Evolutionary conservation across 1,140 invertebrate genomes (phyloP).

Genomic region (Eueides isabella): DNA sequence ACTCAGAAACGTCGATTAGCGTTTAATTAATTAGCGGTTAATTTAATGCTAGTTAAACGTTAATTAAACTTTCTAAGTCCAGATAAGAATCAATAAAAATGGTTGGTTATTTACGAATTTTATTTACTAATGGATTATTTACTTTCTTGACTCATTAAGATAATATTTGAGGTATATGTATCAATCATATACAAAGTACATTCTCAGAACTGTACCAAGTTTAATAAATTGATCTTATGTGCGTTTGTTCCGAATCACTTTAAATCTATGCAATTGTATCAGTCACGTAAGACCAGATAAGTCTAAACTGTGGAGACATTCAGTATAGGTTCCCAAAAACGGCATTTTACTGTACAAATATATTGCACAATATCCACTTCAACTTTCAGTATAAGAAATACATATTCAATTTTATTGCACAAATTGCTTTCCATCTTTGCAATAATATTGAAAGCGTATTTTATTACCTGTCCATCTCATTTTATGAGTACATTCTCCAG

Average conservation of each 20-base stretch:
- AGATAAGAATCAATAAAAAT: background rate
- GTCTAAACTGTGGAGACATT: background rate
- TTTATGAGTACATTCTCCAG: background rate
- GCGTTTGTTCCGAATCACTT: background rate
- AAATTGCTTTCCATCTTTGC: background rate
- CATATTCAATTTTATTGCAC: background rate
- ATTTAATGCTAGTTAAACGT: background rate
- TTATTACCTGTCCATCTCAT: background rate
- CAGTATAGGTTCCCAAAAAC: too few species aligned
- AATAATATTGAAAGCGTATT: background rate
- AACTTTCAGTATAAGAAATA: background rate
- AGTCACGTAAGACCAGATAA: background rate
- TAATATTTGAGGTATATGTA: background rate
- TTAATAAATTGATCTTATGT: conserved; percentile 1
- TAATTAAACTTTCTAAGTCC: background rate
- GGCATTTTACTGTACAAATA: background rate
- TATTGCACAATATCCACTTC: background rate
- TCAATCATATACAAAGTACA: background rate
- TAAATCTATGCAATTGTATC: background rate
- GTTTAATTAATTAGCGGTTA: too few species aligned
- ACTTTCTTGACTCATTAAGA: background rate
- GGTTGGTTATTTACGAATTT: background rate
- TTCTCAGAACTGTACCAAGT: background rate
- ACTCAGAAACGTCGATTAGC: background rate
- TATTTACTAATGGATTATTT: background rate